These are phyloP conservation scores for Tetramorium alpestre DNA, from an alignment of 1,140 invertebrate genomes.

Conservation along the genomic window DNA sequence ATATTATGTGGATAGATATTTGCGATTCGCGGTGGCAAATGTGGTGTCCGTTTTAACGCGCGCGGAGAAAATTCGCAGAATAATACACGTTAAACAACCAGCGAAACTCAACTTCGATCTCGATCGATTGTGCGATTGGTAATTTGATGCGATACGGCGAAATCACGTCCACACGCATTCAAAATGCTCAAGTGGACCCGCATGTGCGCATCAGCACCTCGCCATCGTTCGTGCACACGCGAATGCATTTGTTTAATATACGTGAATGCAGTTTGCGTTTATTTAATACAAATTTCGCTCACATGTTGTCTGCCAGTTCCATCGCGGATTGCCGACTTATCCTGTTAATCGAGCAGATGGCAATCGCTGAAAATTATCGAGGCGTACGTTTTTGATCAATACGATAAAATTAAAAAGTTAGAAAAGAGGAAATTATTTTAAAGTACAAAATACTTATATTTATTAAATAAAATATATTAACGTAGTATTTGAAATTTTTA, in stretches of 20 bases:
- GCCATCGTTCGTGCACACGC: neutral
- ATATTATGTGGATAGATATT: conserved; percentile 27
- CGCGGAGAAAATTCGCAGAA: conserved; percentile 23
- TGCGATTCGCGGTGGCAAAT: neutral
- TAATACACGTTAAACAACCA: conserved; percentile 31
- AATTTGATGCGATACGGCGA: conserved; percentile 7
- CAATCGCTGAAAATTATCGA: conserved; percentile 69
- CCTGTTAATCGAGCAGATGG: conserved; percentile 77
- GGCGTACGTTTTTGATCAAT: conserved; percentile 5
- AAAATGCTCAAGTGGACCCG: neutral
- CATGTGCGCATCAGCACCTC: neutral
- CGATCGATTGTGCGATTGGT: conserved; percentile 53
- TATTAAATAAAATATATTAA: neutral
- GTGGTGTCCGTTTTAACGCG: conserved; percentile 3
- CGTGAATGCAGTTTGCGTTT: conserved; percentile 7
- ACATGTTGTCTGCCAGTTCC: conserved; percentile 74
- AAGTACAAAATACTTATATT: neutral
- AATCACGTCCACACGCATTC: neutral
- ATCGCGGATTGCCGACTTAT: conserved; percentile 72
- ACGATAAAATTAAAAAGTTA: neutral
- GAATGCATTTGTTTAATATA: neutral
- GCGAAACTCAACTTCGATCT: conserved; percentile 28
- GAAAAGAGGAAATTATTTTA: neutral
- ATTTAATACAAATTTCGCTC: conserved; percentile 63
- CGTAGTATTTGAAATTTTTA: neutral